Percentiles rank a stretch among this genome's conserved stretches.
Evolutionary conservation across 2,888 invertebrate species (phyloP).

Genomic region (Lordiphosa fenestrarum): DNA sequence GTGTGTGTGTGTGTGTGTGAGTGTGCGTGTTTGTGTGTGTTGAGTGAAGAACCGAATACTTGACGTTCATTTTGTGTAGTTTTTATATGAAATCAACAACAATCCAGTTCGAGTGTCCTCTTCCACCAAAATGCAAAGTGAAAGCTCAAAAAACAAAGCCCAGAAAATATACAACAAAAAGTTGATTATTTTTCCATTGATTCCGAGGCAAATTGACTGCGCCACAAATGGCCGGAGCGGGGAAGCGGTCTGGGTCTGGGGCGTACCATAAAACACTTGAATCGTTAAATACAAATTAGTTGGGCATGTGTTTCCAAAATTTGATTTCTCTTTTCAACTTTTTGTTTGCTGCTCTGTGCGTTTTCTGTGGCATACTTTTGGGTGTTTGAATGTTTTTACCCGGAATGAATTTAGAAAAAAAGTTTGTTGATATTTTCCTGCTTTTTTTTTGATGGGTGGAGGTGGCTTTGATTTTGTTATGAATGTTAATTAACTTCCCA

Average conservation of each 20-base stretch:
- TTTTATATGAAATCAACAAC: constrained; percentile 22
- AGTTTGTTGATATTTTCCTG: constrained; percentile 5
- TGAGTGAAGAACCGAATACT: constrained; percentile 29
- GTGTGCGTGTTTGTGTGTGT: constrained; percentile 22
- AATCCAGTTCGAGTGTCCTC: constrained; percentile 24
- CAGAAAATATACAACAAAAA: constrained; percentile 37
- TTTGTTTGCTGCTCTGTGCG: constrained; percentile 4
- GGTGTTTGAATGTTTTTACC: constrained; percentile 13
- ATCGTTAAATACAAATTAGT: constrained; percentile 54
- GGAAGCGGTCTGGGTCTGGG: not conserved
- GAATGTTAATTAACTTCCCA: constrained; percentile 9
- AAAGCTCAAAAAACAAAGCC: constrained; percentile 22
- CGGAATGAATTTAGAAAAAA: constrained; percentile 2
- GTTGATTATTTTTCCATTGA: constrained; percentile 54
- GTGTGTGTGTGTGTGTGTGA: constrained; percentile 36
- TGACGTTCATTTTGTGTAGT: constrained; percentile 49
- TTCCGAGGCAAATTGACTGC: constrained; percentile 28
- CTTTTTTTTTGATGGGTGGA: constrained; percentile 6
- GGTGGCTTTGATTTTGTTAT: constrained; percentile 21
- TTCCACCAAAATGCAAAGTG: constrained; percentile 26
- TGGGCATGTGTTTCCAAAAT: constrained; percentile 32
- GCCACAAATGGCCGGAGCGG: constrained; percentile 21
- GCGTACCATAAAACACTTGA: constrained; percentile 19
- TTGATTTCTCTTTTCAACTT: constrained; percentile 22
- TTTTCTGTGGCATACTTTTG: constrained; percentile 24